Percentiles rank a stretch among this genome's conserved stretches.
Conservation (phyloP, 2,113 vertebrate genomes). For the Gobio gobio region DNA sequence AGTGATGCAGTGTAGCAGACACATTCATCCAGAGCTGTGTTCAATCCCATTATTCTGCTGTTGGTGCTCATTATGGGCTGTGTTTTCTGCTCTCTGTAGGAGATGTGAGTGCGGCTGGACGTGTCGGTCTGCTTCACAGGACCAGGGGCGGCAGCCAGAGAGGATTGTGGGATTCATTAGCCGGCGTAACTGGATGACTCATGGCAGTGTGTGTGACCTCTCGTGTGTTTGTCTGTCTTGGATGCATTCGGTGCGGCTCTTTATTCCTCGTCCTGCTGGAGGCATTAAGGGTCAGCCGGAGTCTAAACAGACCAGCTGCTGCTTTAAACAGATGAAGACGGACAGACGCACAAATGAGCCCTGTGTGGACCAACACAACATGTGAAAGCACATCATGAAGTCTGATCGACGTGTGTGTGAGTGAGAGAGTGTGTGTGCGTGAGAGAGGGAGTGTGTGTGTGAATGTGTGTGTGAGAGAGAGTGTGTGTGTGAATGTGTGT, state of each 20-base stretch:
- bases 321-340: conserved; percentile 52
- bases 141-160: conserved; percentile 56
- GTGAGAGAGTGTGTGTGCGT: neutral
- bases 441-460: too few relatives aligned
- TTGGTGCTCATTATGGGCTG: neutral
- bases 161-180: conserved; percentile 74
- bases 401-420: conserved; percentile 61
- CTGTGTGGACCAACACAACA: neutral
- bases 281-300: conserved; percentile 48
- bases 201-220: conserved; percentile 70
- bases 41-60: neutral
- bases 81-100: conserved; percentile 11
- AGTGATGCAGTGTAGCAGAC: neutral
- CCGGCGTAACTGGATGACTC: conserved; percentile 68
- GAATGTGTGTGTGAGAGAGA: conserved; percentile 22
- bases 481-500: too few relatives aligned
- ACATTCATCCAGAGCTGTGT: neutral
- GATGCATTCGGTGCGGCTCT: conserved; percentile 59
- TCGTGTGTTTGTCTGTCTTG: conserved; percentile 73
- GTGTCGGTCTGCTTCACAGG: conserved; percentile 48
- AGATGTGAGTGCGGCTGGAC: too few relatives aligned
- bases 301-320: conserved; percentile 46
- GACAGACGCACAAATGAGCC: neutral
- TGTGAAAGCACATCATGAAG: conserved; percentile 67
- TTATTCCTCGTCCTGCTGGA: conserved; percentile 52